These are phyloP conservation scores for Macrosteles quadrilineatus DNA, from an alignment of 1,140 invertebrate species.

Conservation along the genomic window DNA sequence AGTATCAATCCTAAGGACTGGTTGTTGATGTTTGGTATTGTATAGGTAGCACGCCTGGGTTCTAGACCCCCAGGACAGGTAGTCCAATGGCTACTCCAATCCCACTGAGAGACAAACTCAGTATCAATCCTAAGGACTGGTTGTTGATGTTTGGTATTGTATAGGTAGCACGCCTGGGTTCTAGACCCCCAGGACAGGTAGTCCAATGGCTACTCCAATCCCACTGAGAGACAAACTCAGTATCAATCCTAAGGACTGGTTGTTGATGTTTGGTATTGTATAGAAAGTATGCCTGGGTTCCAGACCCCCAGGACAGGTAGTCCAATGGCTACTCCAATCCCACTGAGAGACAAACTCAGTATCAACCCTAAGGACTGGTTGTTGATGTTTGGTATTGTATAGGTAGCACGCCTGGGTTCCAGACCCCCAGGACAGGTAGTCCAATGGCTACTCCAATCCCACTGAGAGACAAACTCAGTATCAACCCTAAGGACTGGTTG, in stretches of 20 bases:
- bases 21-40: too few relatives aligned
- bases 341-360: slow-evolving; percentile 90
- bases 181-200: slow-evolving; percentile 51
- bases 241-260: slow-evolving; percentile 87
- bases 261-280: too few relatives aligned
- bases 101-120: slow-evolving; percentile 89
- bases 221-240: slow-evolving; percentile 91
- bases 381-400: too few relatives aligned
- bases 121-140: slow-evolving; percentile 85
- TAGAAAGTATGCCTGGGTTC: slow-evolving; percentile 54
- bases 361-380: slow-evolving; percentile 89
- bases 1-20: too few relatives aligned
- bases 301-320: slow-evolving; percentile 51
- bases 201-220: slow-evolving; percentile 52
- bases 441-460: slow-evolving; percentile 58
- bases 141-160: too few relatives aligned
- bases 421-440: slow-evolving; percentile 51
- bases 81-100: slow-evolving; percentile 52
- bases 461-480: slow-evolving; percentile 91
- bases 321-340: slow-evolving; percentile 55
- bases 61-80: slow-evolving; percentile 53
- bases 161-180: slow-evolving; percentile 54
- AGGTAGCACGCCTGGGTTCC: slow-evolving; percentile 53
- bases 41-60: slow-evolving; percentile 53
- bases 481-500: slow-evolving; percentile 94